Conservation (phyloP, 2,113 vertebrate species). For the Cheilinus undulatus region DNA sequence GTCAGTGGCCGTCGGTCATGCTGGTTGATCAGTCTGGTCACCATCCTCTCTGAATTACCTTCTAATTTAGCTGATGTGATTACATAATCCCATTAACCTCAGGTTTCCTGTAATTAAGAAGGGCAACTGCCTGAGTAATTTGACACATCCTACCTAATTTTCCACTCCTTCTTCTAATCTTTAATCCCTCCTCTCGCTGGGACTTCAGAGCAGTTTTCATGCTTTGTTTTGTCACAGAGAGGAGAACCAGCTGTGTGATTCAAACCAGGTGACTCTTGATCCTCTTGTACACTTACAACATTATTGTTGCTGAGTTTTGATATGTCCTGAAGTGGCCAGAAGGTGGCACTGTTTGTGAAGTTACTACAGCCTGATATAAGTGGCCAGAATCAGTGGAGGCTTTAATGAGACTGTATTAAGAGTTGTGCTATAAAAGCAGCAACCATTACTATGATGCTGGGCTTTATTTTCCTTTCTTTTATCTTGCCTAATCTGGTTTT, state of each 20-base stretch:
- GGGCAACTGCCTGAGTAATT: slow-evolving; percentile 9
- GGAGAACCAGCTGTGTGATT: not conserved
- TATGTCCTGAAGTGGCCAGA: slow-evolving; percentile 50
- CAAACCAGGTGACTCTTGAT: slow-evolving; percentile 17
- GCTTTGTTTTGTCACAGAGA: slow-evolving; percentile 35
- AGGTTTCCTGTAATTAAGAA: slow-evolving; percentile 54
- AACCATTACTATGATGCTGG: not conserved
- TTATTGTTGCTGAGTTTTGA: not conserved
- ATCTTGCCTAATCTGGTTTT: not conserved
- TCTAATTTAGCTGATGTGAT: slow-evolving; percentile 35
- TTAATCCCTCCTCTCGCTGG: not conserved
- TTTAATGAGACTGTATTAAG: slow-evolving; percentile 8
- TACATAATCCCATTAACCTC: slow-evolving; percentile 59
- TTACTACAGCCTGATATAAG: slow-evolving; percentile 1
- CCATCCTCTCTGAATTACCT: not conserved
- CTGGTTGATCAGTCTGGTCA: slow-evolving; percentile 19
- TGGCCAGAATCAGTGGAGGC: not conserved
- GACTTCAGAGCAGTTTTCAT: slow-evolving; percentile 7
- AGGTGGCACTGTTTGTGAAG: slow-evolving; percentile 72
- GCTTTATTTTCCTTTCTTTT: not conserved
- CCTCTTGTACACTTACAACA: slow-evolving; percentile 6
- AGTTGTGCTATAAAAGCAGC: not conserved
- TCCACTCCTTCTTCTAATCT: slow-evolving; percentile 23
- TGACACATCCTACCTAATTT: slow-evolving; percentile 55
- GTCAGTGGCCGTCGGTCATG: slow-evolving; percentile 24